These are phyloP conservation scores for Rhabdomys dilectus DNA, from an alignment of 2,113 vertebrate genomes.

Conservation along the genomic window DNA sequence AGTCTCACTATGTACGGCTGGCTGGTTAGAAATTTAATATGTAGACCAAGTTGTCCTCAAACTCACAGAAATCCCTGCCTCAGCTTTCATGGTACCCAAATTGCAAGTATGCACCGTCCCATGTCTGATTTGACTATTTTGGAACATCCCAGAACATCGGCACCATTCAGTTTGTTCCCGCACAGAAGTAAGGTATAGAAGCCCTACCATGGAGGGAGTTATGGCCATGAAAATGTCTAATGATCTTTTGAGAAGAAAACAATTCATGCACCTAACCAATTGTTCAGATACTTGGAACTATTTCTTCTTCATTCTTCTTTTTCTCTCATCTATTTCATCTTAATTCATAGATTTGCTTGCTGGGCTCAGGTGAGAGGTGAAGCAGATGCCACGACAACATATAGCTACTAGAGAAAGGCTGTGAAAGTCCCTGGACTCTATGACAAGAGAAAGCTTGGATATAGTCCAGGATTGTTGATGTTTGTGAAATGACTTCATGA, in stretches of 20 bases:
- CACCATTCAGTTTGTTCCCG: constrained; percentile 59
- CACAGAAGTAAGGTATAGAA: not conserved
- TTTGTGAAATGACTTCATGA: not conserved
- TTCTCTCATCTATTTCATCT: not conserved
- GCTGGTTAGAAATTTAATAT: not conserved
- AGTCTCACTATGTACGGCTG: not conserved
- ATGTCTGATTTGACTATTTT: constrained; percentile 65
- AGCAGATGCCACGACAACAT: not conserved
- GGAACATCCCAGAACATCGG: constrained; percentile 73
- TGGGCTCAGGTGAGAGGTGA: not conserved
- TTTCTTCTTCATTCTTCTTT: not conserved
- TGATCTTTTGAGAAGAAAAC: not conserved
- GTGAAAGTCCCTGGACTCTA: not conserved
- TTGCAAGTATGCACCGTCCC: not conserved
- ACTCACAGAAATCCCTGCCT: not conserved
- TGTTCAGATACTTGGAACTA: not conserved
- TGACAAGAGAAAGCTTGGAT: not conserved
- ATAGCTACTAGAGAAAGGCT: not conserved
- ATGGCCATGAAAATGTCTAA: not conserved
- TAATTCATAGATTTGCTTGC: not conserved
- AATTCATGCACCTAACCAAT: not conserved
- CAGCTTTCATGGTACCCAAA: not conserved
- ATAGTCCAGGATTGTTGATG: not conserved
- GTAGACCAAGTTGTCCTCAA: not conserved
- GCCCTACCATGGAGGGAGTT: not conserved